phyloP scores from a whole-genome alignment of 2,113 vertebrate genomes.

The Urocynchramus pylzowi region DNA sequence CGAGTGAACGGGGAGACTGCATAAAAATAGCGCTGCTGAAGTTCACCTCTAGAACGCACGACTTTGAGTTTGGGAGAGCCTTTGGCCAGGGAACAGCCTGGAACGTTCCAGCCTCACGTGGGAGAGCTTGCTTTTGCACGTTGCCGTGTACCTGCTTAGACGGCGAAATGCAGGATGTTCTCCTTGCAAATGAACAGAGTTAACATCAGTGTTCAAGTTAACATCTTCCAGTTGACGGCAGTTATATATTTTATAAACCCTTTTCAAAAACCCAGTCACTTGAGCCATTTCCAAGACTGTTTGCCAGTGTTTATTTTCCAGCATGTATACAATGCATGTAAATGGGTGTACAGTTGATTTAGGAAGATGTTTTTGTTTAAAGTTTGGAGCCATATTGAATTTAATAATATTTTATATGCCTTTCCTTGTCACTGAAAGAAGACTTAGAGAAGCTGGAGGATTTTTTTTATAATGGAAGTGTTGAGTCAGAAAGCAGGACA shows the following conservation, averaged over 20 bases:
- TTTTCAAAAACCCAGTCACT: neutral
- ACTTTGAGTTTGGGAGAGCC: neutral
- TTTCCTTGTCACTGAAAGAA: neutral
- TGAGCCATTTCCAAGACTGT: conserved; percentile 6
- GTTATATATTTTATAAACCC: neutral
- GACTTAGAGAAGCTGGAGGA: neutral
- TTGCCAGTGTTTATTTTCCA: conserved; percentile 39
- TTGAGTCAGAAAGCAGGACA: neutral
- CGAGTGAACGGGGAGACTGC: too few species aligned
- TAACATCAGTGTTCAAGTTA: neutral
- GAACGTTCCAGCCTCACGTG: neutral
- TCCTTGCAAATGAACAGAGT: neutral
- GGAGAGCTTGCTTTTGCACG: neutral
- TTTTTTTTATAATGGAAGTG: neutral
- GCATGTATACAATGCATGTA: neutral
- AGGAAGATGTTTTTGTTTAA: neutral
- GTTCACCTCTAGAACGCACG: neutral
- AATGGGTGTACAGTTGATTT: neutral
- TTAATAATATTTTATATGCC: neutral
- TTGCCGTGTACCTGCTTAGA: neutral
- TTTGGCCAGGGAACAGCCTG: neutral
- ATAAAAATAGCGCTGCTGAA: neutral
- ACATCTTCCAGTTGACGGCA: neutral
- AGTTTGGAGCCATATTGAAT: neutral
- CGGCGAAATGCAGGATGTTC: neutral